Evolutionary conservation across 2,888 invertebrate genomes (phyloP).

Genomic region (Drepanosiphum platanoidis): DNA sequence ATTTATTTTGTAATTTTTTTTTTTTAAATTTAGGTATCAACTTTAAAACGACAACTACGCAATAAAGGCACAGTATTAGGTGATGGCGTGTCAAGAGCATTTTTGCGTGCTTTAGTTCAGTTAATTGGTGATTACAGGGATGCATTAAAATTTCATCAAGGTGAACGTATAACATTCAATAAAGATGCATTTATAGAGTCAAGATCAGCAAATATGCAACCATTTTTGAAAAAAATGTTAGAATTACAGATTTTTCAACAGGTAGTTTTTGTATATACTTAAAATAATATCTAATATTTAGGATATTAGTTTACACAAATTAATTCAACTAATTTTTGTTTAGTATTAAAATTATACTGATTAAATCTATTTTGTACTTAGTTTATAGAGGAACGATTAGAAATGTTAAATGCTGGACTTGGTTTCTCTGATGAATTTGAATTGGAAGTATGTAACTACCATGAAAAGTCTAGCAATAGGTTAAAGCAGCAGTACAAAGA

Average conservation of each 20-base stretch:
- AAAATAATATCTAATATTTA: background rate
- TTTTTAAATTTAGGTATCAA: constrained; percentile 75
- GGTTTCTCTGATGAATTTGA: constrained; percentile 97
- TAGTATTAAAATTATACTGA: background rate
- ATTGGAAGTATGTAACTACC: constrained; percentile 81
- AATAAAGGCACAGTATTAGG: constrained; percentile 82
- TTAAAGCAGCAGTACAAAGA: constrained; percentile 80
- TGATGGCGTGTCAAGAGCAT: constrained; percentile 92
- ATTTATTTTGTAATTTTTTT: constrained; percentile 27
- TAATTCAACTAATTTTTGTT: constrained; percentile 26
- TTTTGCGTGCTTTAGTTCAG: constrained; percentile 89
- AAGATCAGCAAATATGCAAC: constrained; percentile 84
- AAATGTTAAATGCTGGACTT: constrained; percentile 90
- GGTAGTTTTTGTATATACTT: constrained; percentile 68
- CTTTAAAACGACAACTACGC: constrained; percentile 80
- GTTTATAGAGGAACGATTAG: constrained; percentile 94
- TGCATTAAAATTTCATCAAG: constrained; percentile 81
- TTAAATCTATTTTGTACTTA: constrained; percentile 67
- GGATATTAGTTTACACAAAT: constrained; percentile 15
- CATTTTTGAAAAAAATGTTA: constrained; percentile 89
- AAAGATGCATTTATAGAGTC: constrained; percentile 88
- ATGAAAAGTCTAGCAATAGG: constrained; percentile 74
- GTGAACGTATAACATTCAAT: constrained; percentile 83
- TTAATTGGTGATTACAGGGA: constrained; percentile 95
- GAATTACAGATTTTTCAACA: constrained; percentile 95